Conservation (phyloP, 2,888 invertebrate species). For the Eretmocerus hayati region DNA sequence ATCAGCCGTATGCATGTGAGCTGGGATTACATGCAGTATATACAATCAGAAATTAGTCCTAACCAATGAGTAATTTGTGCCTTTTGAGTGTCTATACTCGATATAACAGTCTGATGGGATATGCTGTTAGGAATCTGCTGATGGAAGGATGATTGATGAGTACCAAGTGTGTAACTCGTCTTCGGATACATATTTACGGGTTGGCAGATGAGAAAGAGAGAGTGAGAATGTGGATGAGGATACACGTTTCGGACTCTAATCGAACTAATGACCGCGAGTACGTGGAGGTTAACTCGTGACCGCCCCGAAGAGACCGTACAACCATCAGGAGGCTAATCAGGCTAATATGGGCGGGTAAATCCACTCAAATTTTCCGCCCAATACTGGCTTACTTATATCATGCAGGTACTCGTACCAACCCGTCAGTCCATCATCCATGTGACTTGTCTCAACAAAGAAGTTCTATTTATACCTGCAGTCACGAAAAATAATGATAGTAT, state of each 20-base stretch:
- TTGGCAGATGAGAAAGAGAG: no score
- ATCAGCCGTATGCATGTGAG: no score
- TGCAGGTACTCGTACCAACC: no score
- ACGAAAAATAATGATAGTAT: no score
- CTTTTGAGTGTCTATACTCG: constrained; percentile 22
- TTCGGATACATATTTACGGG: constrained; percentile 36
- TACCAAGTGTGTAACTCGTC: constrained; percentile 16
- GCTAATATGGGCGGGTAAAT: not conserved
- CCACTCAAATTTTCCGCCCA: not conserved
- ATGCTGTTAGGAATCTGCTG: no score
- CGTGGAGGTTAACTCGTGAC: not conserved
- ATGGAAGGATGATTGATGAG: constrained; percentile 40
- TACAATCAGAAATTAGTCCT: no score
- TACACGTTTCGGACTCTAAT: constrained; percentile 10
- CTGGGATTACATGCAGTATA: no score
- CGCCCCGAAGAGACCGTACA: not conserved
- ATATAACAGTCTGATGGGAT: no score
- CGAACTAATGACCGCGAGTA: constrained; percentile 16
- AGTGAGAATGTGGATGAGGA: no score
- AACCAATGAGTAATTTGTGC: constrained; percentile 36
- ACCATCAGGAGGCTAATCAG: constrained; percentile 8
- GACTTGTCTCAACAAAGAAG: no score
- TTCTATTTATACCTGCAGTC: no score
- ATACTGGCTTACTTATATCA: not conserved
- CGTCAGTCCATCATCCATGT: no score